Percentiles rank a stretch among this genome's conserved stretches.
Evolutionary conservation across 2,797 vertebrate species (phyloP).

Genomic region (Ctenosaura bakeri): DNA sequence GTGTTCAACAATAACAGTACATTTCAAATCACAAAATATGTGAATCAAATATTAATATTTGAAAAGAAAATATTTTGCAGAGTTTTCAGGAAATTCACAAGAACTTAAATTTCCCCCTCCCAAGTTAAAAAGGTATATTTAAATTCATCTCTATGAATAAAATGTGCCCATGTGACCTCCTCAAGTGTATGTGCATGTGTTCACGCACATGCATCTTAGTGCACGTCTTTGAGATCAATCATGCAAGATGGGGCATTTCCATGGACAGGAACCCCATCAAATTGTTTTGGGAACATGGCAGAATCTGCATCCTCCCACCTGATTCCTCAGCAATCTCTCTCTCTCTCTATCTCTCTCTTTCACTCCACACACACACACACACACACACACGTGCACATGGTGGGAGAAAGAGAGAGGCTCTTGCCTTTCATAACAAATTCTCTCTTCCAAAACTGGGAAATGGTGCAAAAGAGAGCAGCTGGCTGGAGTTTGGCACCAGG

Average conservation of each 20-base stretch:
- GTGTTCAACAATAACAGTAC: not conserved
- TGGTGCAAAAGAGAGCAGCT: not conserved
- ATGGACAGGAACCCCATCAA: not conserved
- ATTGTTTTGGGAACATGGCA: not conserved
- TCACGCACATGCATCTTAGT: too few relatives aligned
- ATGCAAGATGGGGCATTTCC: not conserved
- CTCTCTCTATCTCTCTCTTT: not conserved
- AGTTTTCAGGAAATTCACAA: not conserved
- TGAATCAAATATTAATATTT: not conserved
- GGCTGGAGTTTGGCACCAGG: too few relatives aligned
- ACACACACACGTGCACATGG: too few relatives aligned
- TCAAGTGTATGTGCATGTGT: not conserved
- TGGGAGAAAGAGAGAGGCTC: too few relatives aligned
- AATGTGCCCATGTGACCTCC: too few relatives aligned
- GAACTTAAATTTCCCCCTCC: not conserved
- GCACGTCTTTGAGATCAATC: too few relatives aligned
- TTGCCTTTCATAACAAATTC: not conserved
- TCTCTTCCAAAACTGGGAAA: not conserved
- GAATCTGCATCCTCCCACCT: not conserved
- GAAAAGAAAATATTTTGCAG: not conserved
- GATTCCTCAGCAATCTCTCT: not conserved
- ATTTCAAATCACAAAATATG: not conserved
- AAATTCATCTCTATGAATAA: not conserved
- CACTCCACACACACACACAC: too few relatives aligned
- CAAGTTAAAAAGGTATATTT: not conserved